Conservation (phyloP, 2,888 invertebrate species). For the Melanchra persicariae region DNA sequence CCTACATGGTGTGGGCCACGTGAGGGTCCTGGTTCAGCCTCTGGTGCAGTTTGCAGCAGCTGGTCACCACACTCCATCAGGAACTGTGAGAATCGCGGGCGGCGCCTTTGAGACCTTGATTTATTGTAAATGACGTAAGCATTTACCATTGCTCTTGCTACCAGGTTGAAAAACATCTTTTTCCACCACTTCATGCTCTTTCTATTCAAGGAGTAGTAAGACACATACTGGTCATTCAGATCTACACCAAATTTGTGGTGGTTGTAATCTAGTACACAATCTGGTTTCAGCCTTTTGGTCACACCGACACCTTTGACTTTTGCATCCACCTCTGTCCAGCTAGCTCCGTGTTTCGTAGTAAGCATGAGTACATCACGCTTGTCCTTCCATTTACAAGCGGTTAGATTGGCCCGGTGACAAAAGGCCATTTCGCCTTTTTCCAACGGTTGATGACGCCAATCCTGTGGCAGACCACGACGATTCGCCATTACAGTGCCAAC, state of each 20-base stretch:
- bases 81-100: too few relatives aligned
- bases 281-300: conserved; percentile 4
- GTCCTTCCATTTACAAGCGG: conserved; percentile 49
- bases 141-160: too few relatives aligned
- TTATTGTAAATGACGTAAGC: too few relatives aligned
- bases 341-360: conserved; percentile 44
- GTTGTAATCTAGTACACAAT: conserved; percentile 14
- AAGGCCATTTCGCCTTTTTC: conserved; percentile 13
- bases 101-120: too few relatives aligned
- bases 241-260: background rate
- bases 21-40: too few relatives aligned
- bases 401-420: conserved; percentile 22
- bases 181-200: too few relatives aligned
- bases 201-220: too few relatives aligned
- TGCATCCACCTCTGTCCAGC: conserved; percentile 40
- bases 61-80: too few relatives aligned
- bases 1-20: too few relatives aligned
- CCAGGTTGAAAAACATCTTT: too few relatives aligned
- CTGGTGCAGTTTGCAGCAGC: too few relatives aligned
- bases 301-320: conserved; percentile 14
- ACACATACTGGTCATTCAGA: conserved; percentile 9
- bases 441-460: conserved; percentile 43
- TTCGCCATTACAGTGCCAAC: conserved; percentile 56
- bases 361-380: conserved; percentile 42
- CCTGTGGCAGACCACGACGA: conserved; percentile 49